Conservation (phyloP, 2,888 invertebrate genomes). For the Chesias legatella region DNA sequence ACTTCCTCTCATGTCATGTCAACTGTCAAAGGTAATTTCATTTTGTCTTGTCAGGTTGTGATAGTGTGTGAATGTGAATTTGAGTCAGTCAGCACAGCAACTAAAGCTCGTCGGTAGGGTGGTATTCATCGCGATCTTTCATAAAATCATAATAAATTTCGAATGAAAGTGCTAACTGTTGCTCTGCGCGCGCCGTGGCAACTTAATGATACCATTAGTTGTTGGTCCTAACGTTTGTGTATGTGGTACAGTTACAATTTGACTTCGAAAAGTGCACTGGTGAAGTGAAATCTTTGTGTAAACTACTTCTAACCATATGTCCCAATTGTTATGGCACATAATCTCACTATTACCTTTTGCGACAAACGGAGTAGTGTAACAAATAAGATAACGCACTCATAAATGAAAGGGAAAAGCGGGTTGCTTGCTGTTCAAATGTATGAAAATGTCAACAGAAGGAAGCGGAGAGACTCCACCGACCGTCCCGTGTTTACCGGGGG, state of each 20-base stretch:
- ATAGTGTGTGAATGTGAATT: too few species aligned
- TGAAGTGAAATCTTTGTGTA: slow-evolving; percentile 69
- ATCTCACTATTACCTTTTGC: slow-evolving; percentile 33
- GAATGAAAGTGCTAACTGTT: slow-evolving; percentile 32
- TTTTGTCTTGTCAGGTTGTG: too few species aligned
- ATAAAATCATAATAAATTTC: slow-evolving; percentile 3
- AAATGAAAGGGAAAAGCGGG: slow-evolving; percentile 69
- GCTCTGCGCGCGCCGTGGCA: slow-evolving; percentile 47
- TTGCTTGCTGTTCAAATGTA: slow-evolving; percentile 77
- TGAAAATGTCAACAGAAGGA: slow-evolving; percentile 85
- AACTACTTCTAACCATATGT: slow-evolving; percentile 75
- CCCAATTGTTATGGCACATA: slow-evolving; percentile 53
- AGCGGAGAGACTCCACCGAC: slow-evolving; percentile 80
- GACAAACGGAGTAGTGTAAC: slow-evolving; percentile 40
- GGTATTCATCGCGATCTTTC: slow-evolving; percentile 49
- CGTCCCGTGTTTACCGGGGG: slow-evolving; percentile 73
- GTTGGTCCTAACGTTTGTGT: slow-evolving; percentile 31
- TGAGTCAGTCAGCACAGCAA: slow-evolving; percentile 26
- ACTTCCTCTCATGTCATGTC: too few species aligned
- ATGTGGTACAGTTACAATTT: slow-evolving; percentile 23
- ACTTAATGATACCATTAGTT: slow-evolving; percentile 35
- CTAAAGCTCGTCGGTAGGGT: slow-evolving; percentile 41
- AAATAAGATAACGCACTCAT: slow-evolving; percentile 51
- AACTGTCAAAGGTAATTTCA: too few species aligned
- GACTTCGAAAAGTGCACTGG: slow-evolving; percentile 25